phyloP scores from a whole-genome alignment of 2,113 vertebrate species.

The Suricata suricatta region DNA sequence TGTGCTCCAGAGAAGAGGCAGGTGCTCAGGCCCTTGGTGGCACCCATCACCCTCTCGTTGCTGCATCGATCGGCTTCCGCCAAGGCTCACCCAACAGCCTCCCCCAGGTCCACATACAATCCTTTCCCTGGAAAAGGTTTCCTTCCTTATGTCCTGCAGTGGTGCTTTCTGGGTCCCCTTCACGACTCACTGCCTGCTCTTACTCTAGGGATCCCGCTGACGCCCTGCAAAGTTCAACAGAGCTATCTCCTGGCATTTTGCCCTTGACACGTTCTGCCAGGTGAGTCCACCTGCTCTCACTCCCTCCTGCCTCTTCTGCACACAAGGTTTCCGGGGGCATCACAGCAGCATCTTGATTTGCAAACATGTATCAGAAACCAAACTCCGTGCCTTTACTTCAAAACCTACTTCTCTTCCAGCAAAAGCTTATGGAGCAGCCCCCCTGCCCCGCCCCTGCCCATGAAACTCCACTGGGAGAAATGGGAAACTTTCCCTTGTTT shows the following conservation, averaged over 20 bases:
- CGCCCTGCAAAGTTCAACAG: too few relatives aligned
- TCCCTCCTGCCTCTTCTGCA: not conserved
- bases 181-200: not conserved
- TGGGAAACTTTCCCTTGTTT: too few relatives aligned
- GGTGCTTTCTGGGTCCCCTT: too few relatives aligned
- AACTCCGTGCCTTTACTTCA: not conserved
- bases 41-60: not conserved
- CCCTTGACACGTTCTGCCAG: accelerated
- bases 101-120: accelerated
- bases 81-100: too few relatives aligned
- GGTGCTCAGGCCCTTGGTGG: not conserved
- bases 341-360: not conserved
- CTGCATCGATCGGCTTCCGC: not conserved
- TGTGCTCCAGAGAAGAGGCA: not conserved
- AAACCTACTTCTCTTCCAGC: not conserved
- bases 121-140: not conserved
- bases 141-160: accelerated
- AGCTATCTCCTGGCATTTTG: not conserved
- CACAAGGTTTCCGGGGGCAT: not conserved
- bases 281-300: not conserved
- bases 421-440: not conserved
- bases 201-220: not conserved
- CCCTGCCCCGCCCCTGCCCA: accelerated
- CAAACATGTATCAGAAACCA: not conserved
- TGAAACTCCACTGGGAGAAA: accelerated